Evolutionary conservation across 2,888 invertebrate species (phyloP), one percentile per base, ranked within the genome.

Genomic region (Tuberolachnus salignus): DNA sequence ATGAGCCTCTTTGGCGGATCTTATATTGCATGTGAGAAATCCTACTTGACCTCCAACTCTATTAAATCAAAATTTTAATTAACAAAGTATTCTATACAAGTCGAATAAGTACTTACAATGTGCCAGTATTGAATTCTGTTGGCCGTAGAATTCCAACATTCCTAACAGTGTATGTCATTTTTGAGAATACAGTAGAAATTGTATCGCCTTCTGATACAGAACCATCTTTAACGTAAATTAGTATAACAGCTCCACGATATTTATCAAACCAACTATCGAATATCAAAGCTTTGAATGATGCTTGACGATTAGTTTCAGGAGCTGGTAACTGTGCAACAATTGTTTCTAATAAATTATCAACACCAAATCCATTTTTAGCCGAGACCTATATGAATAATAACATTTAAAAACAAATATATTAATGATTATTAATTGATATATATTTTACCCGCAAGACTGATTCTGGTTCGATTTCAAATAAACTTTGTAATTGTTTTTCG

Each of bases 1-100:
- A 80, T 88, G 85, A 1, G 92, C 91, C 84, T 94, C 93, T 82
- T 89, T 88, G 57, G 90, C 89, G 57, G 89, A 89, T 81, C 91
- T 88, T 90, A 95, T 94, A 83, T 92, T 92, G 83, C 93, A 93
- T 3, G 90, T 91, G 81, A 98, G 86, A 84, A 94, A 92, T 9
- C 97, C 97, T 82, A 98, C 96, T 88, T 98, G 98, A 1, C 98
- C 98, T 67, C 97, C 95, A 59, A 88, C 86, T 83, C 90, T 90
- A 82, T 70, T 83, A 66, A 80, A 59, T 42, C 10, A 67, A 73
- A 59, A 42, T 63, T 10, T 21, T 51, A 44, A 51, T 51, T 53
- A 21, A 13, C 10, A 26, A 19, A 10, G n/a, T 19, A 16, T 10
- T 23, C 14, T 26, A 23, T 26, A 75, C 44, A 16, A 16, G 23